Conservation (phyloP, 2,797 vertebrate genomes). For the Capromys pilorides region DNA sequence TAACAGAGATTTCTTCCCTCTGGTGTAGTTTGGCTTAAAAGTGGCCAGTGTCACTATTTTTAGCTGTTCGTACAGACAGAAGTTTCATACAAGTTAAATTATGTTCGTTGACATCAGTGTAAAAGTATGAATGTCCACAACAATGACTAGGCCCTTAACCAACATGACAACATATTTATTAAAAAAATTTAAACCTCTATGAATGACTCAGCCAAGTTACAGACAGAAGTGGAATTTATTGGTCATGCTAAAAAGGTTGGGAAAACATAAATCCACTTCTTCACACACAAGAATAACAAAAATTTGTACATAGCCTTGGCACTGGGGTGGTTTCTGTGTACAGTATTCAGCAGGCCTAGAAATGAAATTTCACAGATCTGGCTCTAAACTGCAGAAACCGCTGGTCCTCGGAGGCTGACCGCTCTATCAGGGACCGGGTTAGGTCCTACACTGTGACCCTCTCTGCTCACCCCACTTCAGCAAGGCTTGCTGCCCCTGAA, state of each 20-base stretch:
- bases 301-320: conserved; percentile 68
- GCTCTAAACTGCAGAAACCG: conserved; percentile 56
- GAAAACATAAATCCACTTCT: conserved; percentile 79
- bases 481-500: conserved; percentile 25
- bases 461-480: conserved; percentile 53
- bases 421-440: background rate
- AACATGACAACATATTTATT: conserved; percentile 82
- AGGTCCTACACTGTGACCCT: background rate
- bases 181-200: conserved; percentile 63
- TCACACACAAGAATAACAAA: conserved; percentile 79
- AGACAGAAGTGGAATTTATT: conserved; percentile 81
- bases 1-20: conserved; percentile 59
- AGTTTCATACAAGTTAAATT: conserved; percentile 75
- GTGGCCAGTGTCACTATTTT: conserved; percentile 74
- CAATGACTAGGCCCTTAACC: conserved; percentile 80
- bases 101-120: conserved; percentile 76
- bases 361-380: conserved; percentile 34
- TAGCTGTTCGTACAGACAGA: conserved; percentile 71
- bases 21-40: conserved; percentile 58
- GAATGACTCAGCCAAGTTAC: conserved; percentile 81
- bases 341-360: conserved; percentile 37
- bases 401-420: background rate
- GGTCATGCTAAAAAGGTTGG: conserved; percentile 79
- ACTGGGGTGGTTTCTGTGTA: conserved; percentile 53
- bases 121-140: conserved; percentile 78